Conservation (phyloP, 2,797 vertebrate genomes). For the Myotis vivesi region DNA sequence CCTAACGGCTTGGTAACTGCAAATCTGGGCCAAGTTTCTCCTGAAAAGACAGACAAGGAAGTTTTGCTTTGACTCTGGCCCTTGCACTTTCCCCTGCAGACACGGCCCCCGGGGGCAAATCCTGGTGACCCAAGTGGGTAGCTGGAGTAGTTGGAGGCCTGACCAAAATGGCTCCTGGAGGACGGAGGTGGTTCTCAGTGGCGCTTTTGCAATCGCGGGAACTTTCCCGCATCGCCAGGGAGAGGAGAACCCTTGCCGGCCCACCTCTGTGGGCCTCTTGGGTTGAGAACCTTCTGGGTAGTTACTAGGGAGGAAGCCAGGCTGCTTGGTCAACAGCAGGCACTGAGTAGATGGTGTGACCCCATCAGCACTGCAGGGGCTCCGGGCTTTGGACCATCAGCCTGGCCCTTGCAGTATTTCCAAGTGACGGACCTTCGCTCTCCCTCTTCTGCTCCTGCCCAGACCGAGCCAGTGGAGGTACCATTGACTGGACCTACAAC, state of each 20-base stretch:
- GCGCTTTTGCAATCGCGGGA: not conserved
- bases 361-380: not conserved
- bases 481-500: conserved; percentile 94
- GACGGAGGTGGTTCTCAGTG: not conserved
- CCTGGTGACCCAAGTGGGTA: not conserved
- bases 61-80: not conserved
- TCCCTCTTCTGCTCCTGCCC: not conserved
- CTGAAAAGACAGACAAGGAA: not conserved
- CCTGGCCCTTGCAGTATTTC: not conserved
- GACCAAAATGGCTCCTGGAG: not conserved
- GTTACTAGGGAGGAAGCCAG: conserved; percentile 7
- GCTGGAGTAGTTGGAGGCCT: not conserved
- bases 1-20: not conserved
- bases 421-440: not conserved
- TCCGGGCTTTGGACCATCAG: not conserved
- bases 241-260: not conserved
- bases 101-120: not conserved
- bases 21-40: not conserved
- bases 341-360: not conserved
- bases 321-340: not conserved
- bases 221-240: not conserved
- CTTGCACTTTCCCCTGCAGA: not conserved
- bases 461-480: conserved; percentile 93
- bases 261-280: not conserved
- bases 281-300: not conserved